These are phyloP conservation scores for Acrocephalus kingi DNA, from an alignment of 2,113 vertebrate genomes.

Conservation along the genomic window DNA sequence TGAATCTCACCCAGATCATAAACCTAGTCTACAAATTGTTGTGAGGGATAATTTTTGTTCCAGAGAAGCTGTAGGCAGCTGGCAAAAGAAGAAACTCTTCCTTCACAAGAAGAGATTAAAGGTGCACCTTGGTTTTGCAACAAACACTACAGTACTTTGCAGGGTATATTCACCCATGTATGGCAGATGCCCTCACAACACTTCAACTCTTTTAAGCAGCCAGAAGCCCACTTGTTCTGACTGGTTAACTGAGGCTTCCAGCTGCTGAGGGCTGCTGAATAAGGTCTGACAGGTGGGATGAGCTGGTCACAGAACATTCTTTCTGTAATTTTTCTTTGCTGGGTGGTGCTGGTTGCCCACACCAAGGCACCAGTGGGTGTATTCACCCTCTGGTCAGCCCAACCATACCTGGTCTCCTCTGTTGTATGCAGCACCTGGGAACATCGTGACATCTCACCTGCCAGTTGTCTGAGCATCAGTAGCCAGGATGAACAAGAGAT, in stretches of 20 bases:
- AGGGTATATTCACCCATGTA: fast-evolving
- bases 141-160: neutral
- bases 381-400: neutral
- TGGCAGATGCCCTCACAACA: fast-evolving
- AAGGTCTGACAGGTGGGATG: neutral
- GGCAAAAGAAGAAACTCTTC: neutral
- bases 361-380: neutral
- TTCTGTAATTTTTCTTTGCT: neutral
- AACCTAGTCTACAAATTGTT: neutral
- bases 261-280: neutral
- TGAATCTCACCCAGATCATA: neutral
- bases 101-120: neutral
- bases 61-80: neutral
- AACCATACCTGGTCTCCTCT: neutral
- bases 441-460: fast-evolving
- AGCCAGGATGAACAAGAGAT: neutral
- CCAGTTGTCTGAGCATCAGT: neutral
- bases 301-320: neutral
- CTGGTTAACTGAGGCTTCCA: neutral
- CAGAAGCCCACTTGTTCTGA: neutral
- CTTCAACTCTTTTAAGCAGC: neutral
- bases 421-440: neutral
- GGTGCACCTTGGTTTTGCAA: neutral
- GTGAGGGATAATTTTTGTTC: neutral
- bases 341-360: neutral